Evolutionary conservation across 2,797 vertebrate genomes (phyloP), one percentile per base, ranked within the genome.

Genomic region (Gymnoscopelus microlampas): DNA sequence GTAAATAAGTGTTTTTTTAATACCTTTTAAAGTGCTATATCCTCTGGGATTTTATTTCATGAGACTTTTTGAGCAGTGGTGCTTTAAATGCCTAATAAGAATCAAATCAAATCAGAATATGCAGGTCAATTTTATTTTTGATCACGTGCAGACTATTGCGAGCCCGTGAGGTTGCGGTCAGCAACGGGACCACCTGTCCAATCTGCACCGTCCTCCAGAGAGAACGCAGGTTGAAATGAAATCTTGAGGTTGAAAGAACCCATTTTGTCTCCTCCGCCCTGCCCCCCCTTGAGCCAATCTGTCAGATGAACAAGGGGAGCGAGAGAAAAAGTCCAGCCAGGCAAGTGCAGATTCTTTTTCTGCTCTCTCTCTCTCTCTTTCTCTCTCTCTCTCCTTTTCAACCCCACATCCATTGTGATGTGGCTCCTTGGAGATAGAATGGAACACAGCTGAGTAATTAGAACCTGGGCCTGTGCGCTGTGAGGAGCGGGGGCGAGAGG

Each of bases 171-270:
- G 53, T 24, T 12, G 53, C 24, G 53, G 53, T 55, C 53, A 55
- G 23, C 53, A 26, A 29, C 54, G 56, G 54, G 6, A 14, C 26
- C 44, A 50, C 48, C 83, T 68, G 81, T 82, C 84, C 77, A 78
- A 78, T 77, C 71, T 70, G 73, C 84, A 84, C 83, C 86, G 84
- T 85, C 86, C 88, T 83, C 84, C 69, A 81, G 78, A 88, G 86
- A 89, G 85, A 88, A 85, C 85, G 83, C 71, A 72, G 68, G 80
- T 72, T 87, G 83, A 88, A 89, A 89, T 86, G 81, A 85, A 88
- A 89, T 89, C 86, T 89, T 80, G 84, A 85, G 82, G 79, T 85
- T 85, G 83, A 89, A 89, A 88, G 81, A 84, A 70, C 78, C 84
- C 72, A 83, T 84, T 85, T 84, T 44, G 39, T 44, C 63, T 64